phyloP scores from a whole-genome alignment of 2,113 vertebrate species.

The Loxodonta africana region DNA sequence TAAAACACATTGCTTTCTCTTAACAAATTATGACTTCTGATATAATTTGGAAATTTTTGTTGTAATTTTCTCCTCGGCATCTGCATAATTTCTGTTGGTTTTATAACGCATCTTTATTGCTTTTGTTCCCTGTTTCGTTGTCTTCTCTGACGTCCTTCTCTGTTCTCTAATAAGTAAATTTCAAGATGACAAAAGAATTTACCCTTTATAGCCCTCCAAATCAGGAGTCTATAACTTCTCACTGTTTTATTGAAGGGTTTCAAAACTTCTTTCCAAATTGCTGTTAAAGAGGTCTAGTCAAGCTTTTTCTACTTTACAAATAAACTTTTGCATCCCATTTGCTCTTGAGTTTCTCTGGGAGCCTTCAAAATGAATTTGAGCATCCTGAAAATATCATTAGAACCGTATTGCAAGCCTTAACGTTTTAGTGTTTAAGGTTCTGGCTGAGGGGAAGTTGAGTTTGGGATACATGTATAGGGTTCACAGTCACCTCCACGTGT shows the following conservation, averaged over 20 bases:
- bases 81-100: neutral
- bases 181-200: neutral
- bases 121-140: neutral
- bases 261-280: conserved; percentile 20
- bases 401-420: neutral
- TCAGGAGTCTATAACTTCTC: neutral
- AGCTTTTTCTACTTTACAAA: neutral
- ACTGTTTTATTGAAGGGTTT: conserved; percentile 3
- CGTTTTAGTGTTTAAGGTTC: neutral
- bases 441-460: neutral
- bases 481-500: neutral
- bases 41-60: neutral
- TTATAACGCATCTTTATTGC: neutral
- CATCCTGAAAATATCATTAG: neutral
- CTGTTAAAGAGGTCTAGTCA: neutral
- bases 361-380: neutral
- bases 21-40: neutral
- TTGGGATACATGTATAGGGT: neutral
- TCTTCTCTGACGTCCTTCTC: neutral
- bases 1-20: neutral
- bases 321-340: neutral
- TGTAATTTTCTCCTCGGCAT: neutral
- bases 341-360: neutral
- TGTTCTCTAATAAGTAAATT: neutral
- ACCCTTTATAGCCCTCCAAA: neutral